phyloP scores from a whole-genome alignment of 2,113 vertebrate genomes.

The Kobus ellipsiprymnus region DNA sequence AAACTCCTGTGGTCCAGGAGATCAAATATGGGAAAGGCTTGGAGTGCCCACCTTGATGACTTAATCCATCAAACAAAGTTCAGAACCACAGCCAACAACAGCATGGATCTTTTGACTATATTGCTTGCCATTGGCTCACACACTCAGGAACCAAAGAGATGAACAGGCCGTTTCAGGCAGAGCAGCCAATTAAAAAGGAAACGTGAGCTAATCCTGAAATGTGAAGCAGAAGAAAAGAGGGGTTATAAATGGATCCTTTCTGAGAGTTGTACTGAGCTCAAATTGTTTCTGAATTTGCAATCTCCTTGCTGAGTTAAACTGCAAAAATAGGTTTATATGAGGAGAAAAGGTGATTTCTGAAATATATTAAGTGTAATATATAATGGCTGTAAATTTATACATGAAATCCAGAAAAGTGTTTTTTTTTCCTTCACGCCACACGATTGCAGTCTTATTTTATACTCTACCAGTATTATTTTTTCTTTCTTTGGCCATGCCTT shows the following conservation, averaged over 20 bases:
- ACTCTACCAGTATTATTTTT: background rate
- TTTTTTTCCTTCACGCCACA: background rate
- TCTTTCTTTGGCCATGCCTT: background rate
- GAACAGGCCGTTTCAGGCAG: background rate
- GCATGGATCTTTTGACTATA: background rate
- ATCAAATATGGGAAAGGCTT: background rate
- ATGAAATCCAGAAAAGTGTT: background rate
- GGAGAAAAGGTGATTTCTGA: slow-evolving; percentile 19
- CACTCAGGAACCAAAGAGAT: background rate
- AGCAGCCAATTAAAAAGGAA: background rate
- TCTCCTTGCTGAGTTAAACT: background rate
- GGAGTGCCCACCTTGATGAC: background rate
- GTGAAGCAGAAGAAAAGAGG: slow-evolving; percentile 3
- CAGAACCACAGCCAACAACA: background rate
- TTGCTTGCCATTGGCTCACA: background rate
- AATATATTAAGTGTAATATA: background rate
- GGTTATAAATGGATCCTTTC: background rate
- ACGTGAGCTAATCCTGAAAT: background rate
- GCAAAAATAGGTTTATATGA: background rate
- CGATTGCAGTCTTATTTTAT: background rate
- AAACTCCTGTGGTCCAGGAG: background rate
- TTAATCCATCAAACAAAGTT: background rate
- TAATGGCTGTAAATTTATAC: background rate
- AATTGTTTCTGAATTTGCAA: slow-evolving; percentile 24
- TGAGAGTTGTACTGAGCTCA: background rate